These are phyloP conservation scores for Muricea muricata DNA, from an alignment of 92 coral and sea anemone genomes.

Conservation along the genomic window DNA sequence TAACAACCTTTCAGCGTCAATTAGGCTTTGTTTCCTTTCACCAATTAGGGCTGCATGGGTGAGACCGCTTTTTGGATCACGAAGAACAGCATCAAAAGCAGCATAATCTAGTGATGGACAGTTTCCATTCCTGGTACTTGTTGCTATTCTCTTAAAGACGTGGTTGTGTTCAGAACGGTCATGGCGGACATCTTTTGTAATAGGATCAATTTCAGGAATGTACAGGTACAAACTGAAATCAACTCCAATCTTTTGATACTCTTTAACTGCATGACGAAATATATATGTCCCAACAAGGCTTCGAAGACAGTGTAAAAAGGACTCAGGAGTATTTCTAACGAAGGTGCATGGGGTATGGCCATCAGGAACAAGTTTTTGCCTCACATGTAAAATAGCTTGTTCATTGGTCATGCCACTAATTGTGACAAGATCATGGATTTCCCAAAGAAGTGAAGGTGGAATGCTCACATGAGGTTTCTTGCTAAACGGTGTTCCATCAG, in stretches of 20 bases:
- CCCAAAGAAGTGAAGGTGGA: constrained; percentile 12
- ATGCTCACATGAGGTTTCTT: constrained; percentile 22
- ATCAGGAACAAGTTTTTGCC: constrained; percentile 58
- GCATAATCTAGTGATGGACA: constrained; percentile 52
- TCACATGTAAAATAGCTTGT: constrained; percentile 42
- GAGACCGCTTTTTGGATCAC: constrained; percentile 60
- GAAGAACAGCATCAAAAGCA: constrained; percentile 68
- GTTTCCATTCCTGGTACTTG: constrained; percentile 41
- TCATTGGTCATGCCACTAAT: constrained; percentile 40
- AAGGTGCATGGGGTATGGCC: constrained; percentile 62
- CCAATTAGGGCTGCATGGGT: constrained; percentile 72
- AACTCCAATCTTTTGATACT: constrained; percentile 34
- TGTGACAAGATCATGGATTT: constrained; percentile 51
- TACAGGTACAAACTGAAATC: constrained; percentile 54
- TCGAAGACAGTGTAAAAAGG: constrained; percentile 49
- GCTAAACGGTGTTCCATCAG: constrained; percentile 45
- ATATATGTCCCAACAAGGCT: constrained; percentile 52
- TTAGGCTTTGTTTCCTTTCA: constrained; percentile 61
- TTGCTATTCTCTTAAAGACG: constrained; percentile 34
- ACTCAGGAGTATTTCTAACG: constrained; percentile 57
- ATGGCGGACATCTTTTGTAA: constrained; percentile 47
- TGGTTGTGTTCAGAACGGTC: constrained; percentile 68
- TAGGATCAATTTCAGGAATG: constrained; percentile 60
- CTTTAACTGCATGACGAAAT: constrained; percentile 13
- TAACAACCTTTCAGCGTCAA: constrained; percentile 51